Evolutionary conservation across 2,888 invertebrate species (phyloP), one percentile per base, ranked within the genome.

Genomic region (Drosophila vallismaia): DNA sequence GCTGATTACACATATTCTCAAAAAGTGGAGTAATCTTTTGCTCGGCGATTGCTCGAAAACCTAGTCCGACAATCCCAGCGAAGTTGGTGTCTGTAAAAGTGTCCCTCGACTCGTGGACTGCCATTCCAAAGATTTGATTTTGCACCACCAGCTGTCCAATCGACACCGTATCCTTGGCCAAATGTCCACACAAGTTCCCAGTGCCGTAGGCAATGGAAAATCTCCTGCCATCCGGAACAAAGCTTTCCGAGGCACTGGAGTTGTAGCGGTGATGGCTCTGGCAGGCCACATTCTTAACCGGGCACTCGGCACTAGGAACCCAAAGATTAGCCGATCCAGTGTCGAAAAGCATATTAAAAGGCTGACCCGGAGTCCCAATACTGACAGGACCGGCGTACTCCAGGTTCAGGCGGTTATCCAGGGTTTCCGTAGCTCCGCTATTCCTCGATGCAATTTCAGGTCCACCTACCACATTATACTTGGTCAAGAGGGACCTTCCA

Each of bases 71-170:
- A 90, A 99, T 98, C 73, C 99, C 98, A 92, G 99, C 99, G 92
- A 99, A 99, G 92, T 97, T 98, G 72, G 98, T 98, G 57, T 98
- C 97, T 31, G 98, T 96, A 92, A 99, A 99, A 19, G 97, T 95
- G 31, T 95, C 92, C 68, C 99, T 98, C 5, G 98, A 98, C 92
- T 99, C 98, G 81, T 94, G 94, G 73, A 96, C 92, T 6, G 98
- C 99, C 93, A 98, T 98, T 10, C 97, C 98, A 93, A 99, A 99
- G 28, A 96, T 97, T 93, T 98, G 97, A 67, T 93, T 92, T 79
- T 93, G 92, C 56, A 98, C 94, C 63, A 92, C 88, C 55, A 96
- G 80, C 50, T 94, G 95, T 67, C 95, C 97, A 49, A 86, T 69
- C 49, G 93, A 93, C 73, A 99, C 95, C 66, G 93, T 93, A 91